phyloP scores from a whole-genome alignment of 2,797 vertebrate species.

The Menidia menidia region DNA sequence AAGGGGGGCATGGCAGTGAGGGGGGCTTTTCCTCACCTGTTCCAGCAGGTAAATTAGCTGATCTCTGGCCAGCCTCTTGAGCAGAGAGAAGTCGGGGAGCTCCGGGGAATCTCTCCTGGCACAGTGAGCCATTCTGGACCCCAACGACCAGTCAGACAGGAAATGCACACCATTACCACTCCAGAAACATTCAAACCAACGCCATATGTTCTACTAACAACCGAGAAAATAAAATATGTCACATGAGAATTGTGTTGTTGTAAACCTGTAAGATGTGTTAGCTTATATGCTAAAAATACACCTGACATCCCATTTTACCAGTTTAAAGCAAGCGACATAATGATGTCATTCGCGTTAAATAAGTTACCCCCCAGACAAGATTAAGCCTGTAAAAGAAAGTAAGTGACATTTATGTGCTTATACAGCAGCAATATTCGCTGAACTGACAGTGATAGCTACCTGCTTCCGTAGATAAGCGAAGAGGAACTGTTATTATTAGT shows the following conservation, averaged over 20 bases:
- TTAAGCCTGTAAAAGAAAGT: rapidly evolving
- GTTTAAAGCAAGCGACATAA: rapidly evolving
- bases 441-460: conserved; percentile 4
- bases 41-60: conserved; percentile 95
- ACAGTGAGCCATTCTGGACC: conserved; percentile 83
- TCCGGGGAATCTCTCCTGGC: conserved; percentile 87
- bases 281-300: conserved; percentile 57
- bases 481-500: conserved; percentile 9
- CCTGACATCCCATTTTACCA: not conserved
- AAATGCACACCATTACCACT: not conserved
- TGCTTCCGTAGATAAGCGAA: conserved; percentile 50
- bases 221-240: not conserved
- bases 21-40: conserved; percentile 84
- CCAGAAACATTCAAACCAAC: not conserved
- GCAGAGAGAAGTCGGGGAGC: conserved; percentile 90
- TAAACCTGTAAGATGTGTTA: conserved; percentile 23
- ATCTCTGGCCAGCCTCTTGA: conserved; percentile 93
- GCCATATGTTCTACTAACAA: not conserved
- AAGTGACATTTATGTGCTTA: not conserved
- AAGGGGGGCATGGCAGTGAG: not conserved
- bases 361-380: rapidly evolving
- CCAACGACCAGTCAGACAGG: not conserved
- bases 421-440: not conserved
- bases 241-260: not conserved
- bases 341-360: not conserved